phyloP scores from a whole-genome alignment of 1,140 invertebrate genomes.

The Varroa destructor region DNA sequence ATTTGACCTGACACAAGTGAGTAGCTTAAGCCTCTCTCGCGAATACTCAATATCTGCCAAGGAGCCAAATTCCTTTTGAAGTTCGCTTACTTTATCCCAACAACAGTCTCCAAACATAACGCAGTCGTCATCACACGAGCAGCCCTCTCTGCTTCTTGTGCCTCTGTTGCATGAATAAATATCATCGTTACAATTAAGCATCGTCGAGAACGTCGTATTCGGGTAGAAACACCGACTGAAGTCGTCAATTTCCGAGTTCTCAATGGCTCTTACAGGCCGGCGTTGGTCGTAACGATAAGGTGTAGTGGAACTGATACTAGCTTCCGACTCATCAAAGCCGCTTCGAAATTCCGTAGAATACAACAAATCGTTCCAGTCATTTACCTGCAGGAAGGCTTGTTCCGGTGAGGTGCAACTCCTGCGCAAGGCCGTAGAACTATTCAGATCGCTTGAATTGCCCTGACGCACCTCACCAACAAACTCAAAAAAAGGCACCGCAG shows the following conservation, averaged over 20 bases:
- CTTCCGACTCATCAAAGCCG: no score
- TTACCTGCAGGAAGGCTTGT: slow-evolving; percentile 17
- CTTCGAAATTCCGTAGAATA: no score
- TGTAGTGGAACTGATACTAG: no score
- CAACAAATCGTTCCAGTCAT: background rate
- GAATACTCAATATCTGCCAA: slow-evolving; percentile 19
- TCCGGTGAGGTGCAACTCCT: slow-evolving; percentile 24
- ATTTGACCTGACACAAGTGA: background rate
- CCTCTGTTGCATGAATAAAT: background rate
- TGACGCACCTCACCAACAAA: slow-evolving; percentile 23
- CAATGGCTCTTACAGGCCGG: no score
- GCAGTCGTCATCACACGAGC: slow-evolving; percentile 26
- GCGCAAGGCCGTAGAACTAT: slow-evolving; percentile 1
- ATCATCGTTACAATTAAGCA: slow-evolving; percentile 20
- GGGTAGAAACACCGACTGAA: background rate
- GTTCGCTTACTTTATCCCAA: slow-evolving; percentile 23
- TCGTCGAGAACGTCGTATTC: slow-evolving; percentile 15
- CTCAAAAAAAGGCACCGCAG: background rate
- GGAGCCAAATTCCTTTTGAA: slow-evolving; percentile 15
- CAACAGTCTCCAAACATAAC: slow-evolving; percentile 10
- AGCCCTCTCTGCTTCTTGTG: background rate
- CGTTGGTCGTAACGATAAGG: no score
- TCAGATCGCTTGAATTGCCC: background rate
- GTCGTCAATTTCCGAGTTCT: no score
- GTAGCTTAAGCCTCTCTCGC: slow-evolving; percentile 9